Base-by-base conservation (phyloP, 2,888 invertebrate genomes). In the Acrocyrtus sp. region DNA sequence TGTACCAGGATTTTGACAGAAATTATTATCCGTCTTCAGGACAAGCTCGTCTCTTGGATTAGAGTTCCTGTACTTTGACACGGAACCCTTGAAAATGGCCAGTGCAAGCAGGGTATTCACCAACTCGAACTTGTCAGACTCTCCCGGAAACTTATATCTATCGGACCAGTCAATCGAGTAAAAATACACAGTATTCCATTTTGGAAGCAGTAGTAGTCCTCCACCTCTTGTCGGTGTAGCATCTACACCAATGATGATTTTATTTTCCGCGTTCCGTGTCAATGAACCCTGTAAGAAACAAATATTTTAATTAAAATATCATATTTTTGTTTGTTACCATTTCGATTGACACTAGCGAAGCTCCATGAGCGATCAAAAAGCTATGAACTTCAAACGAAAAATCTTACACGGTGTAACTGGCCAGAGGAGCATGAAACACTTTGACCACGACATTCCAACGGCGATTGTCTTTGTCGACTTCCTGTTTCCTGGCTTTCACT, bases 61-160 rank as follows among this genome's bases (percentile, higher is more conserved):
- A 12, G 12, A 34, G 34, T 34, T 5, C 34, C 34, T 34, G 34
- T 34, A 34, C 6, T 8, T 5, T 8, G 34, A 34, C 5, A 34
- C 12, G 12, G 5, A 34, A 34, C 12, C 34, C 12, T 34, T 12
- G 12, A 34, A 34, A 34, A 34, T 34, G 5, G 5, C 17, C 17
- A 56, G 3, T 17, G 39, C 56, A 5, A 56, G 10, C 3, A 56
- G 8, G 10, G 39, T 39, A 21, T 56, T 56, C n/a, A 39, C 21
- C 56, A 56, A 39, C 39, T 56, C 56, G 21, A 56, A 56, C 22
- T 56, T 56, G 34, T 21, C 56, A 2, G 56, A 21, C 22, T 56
- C 39, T 6, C 19, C 15, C n/a, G 6, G 5, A 39, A 39, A 56
- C 21, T 54, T 54, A 10, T 19, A 34, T 17, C 15, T 6, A 2